A percentile compares a stretch with the other conserved stretches of the same genome.
Evolutionary conservation across 2,113 vertebrate genomes (phyloP).

Genomic region (Cebus imitator): DNA sequence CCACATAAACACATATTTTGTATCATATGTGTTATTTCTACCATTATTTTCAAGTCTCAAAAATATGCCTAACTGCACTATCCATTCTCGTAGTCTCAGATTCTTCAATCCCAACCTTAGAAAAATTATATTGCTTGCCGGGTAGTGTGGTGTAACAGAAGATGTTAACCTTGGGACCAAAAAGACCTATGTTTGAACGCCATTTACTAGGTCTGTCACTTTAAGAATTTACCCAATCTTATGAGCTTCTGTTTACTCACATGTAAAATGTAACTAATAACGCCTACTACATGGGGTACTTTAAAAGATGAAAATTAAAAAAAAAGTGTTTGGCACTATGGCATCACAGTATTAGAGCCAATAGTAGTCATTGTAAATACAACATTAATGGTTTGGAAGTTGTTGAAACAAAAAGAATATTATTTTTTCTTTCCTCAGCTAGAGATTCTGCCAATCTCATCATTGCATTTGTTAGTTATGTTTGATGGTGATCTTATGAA

Average conservation of each 20-base stretch:
- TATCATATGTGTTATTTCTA: neutral
- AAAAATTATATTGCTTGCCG: neutral
- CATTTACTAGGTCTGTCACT: neutral
- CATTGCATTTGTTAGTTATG: neutral
- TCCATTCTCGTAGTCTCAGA: neutral
- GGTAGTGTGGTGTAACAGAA: neutral
- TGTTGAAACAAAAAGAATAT: neutral
- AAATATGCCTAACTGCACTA: neutral
- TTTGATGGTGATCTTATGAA: neutral
- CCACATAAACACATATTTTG: neutral
- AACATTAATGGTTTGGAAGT: neutral
- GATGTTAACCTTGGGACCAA: neutral
- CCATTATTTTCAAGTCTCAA: neutral
- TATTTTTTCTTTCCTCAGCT: neutral
- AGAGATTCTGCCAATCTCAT: neutral
- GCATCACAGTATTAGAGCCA: neutral
- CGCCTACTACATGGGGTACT: neutral
- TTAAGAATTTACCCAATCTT: neutral
- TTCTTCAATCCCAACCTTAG: neutral
- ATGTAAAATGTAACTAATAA: constrained; percentile 6
- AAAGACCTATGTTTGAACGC: neutral
- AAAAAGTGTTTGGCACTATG: neutral
- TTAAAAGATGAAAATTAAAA: neutral
- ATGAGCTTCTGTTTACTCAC: neutral
- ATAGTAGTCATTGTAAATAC: neutral